Percentiles rank a stretch among this genome's conserved stretches.
Evolutionary conservation across 2,797 vertebrate genomes (phyloP).

Genomic region (Bradypodion pumilum): DNA sequence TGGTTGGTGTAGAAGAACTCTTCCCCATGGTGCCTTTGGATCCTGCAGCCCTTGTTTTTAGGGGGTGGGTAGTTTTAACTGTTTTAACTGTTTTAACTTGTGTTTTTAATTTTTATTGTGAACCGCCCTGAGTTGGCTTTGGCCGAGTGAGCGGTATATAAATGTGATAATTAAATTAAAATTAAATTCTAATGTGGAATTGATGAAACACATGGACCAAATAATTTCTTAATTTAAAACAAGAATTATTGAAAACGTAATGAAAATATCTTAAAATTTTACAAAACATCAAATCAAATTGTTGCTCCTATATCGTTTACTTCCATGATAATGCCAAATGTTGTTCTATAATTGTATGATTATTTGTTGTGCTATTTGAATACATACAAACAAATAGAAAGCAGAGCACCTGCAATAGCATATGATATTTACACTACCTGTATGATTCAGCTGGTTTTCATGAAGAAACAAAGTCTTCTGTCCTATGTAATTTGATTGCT

Average conservation of each 20-base stretch:
- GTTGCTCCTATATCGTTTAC: slow-evolving; percentile 39
- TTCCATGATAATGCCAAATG: slow-evolving; percentile 55
- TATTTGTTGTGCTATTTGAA: slow-evolving; percentile 73
- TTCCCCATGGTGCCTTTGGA: too few relatives aligned
- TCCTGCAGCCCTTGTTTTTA: too few relatives aligned
- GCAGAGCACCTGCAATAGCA: slow-evolving; percentile 73
- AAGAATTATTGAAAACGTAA: neutral
- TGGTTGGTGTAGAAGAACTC: too few relatives aligned
- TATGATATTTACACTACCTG: slow-evolving; percentile 77
- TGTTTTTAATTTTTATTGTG: too few relatives aligned
- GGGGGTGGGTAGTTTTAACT: too few relatives aligned
- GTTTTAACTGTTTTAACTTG: too few relatives aligned
- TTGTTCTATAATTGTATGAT: slow-evolving; percentile 70
- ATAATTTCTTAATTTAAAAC: neutral
- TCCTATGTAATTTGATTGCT: slow-evolving; percentile 67
- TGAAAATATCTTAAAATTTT: slow-evolving; percentile 17
- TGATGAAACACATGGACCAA: neutral
- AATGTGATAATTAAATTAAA: too few relatives aligned
- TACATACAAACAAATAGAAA: slow-evolving; percentile 75
- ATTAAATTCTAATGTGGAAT: slow-evolving; percentile 12
- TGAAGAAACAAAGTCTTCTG: slow-evolving; percentile 66
- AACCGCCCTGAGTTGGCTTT: too few relatives aligned
- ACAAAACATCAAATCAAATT: slow-evolving; percentile 32
- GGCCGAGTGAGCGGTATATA: too few relatives aligned
- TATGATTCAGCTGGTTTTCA: slow-evolving; percentile 67